Conservation (phyloP, 2,113 vertebrate species). For the Notothenia rossii region DNA sequence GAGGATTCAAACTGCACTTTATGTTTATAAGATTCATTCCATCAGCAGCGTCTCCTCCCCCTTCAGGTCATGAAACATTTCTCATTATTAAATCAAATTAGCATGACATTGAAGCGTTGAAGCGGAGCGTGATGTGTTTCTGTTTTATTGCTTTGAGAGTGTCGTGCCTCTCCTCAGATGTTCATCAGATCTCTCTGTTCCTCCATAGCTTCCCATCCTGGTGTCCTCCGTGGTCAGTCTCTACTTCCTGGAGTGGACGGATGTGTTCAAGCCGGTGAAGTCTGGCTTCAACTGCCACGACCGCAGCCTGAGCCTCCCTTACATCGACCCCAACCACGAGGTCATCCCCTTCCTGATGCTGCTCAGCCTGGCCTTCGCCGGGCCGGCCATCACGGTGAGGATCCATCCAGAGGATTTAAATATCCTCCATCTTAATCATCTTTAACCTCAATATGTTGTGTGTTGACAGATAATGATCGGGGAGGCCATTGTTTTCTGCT, state of each 20-base stretch:
- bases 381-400: conserved; percentile 92
- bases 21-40: conserved; percentile 8
- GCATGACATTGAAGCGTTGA: conserved; percentile 59
- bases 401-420: background rate
- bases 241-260: conserved; percentile 98
- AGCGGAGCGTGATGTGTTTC: conserved; percentile 39
- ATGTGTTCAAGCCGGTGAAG: conserved; percentile 96
- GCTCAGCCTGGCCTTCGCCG: conserved; percentile 95
- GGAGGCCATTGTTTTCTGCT: conserved; percentile 98
- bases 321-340: conserved; percentile 95
- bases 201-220: conserved; percentile 91
- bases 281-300: conserved; percentile 97
- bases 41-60: background rate
- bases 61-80: conserved; percentile 32
- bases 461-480: conserved; percentile 94
- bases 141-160: conserved; percentile 37
- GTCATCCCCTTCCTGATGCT: conserved; percentile 95
- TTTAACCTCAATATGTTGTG: background rate
- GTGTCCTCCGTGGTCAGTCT: conserved; percentile 96
- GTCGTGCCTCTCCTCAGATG: conserved; percentile 12
- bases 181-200: conserved; percentile 3
- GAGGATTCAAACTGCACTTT: background rate
- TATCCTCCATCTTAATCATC: too few species aligned
- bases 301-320: conserved; percentile 96
- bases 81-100: conserved; percentile 62